These are phyloP conservation scores for Idaea aversata DNA, from an alignment of 2,888 invertebrate genomes.

Conservation along the genomic window DNA sequence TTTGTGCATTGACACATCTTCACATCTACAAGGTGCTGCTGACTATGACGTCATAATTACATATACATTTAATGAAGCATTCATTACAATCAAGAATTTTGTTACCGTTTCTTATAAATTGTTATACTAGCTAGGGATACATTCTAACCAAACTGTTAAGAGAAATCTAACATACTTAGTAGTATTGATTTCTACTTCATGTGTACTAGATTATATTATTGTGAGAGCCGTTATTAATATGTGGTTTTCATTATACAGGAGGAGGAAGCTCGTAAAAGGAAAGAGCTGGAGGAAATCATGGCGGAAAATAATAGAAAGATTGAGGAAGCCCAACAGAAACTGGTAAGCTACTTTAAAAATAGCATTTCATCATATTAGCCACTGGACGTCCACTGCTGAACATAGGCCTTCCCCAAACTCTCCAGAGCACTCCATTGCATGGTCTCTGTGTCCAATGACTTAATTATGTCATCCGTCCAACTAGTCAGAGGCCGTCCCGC, in stretches of 20 bases:
- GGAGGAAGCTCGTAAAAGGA: conserved; percentile 97
- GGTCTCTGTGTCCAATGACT: too few relatives aligned
- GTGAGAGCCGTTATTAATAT: conserved; percentile 52
- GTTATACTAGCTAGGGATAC: not conserved
- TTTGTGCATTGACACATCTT: not conserved
- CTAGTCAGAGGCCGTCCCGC: too few relatives aligned
- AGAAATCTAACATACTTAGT: conserved; percentile 8
- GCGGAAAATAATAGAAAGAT: conserved; percentile 99
- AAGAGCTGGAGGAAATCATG: conserved; percentile 97
- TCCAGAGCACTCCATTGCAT: too few relatives aligned
- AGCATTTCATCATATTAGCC: not conserved
- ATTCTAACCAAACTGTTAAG: not conserved
- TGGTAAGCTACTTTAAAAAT: conserved; percentile 83
- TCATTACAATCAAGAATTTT: not conserved
- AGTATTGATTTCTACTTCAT: conserved; percentile 8
- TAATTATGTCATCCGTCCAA: too few relatives aligned
- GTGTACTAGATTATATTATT: conserved; percentile 11
- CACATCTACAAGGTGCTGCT: not conserved
- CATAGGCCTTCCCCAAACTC: too few relatives aligned
- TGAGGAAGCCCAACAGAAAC: conserved; percentile 97
- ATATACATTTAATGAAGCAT: not conserved
- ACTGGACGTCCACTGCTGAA: too few relatives aligned
- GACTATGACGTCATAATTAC: not conserved
- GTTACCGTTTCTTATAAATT: not conserved
- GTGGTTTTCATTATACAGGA: conserved; percentile 89